A percentile compares a stretch with the other conserved stretches of the same genome.
Evolutionary conservation across 2,113 vertebrate species (phyloP).

Genomic region (Pseudonaja textilis): DNA sequence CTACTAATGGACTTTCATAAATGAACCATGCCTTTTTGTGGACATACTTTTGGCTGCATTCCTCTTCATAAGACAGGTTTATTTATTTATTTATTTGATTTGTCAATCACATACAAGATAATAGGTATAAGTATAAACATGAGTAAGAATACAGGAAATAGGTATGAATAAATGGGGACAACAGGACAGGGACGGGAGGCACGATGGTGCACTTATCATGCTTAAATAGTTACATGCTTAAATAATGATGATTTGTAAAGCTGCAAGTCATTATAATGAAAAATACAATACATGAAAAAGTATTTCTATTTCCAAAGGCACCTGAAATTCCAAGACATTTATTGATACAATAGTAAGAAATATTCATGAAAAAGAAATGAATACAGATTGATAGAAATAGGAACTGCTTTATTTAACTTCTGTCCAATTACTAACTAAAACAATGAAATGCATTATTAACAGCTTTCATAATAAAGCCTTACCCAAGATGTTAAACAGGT

Average conservation of each 20-base stretch:
- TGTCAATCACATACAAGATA: too few species aligned
- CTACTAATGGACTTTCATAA: neutral
- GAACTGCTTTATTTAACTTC: constrained; percentile 27
- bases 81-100: too few species aligned
- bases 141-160: too few species aligned
- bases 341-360: constrained; percentile 1
- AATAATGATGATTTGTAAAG: neutral
- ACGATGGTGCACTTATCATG: too few species aligned
- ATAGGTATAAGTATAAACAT: too few species aligned
- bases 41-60: neutral
- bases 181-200: too few species aligned
- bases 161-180: too few species aligned
- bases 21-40: neutral
- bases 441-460: neutral
- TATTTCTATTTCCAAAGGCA: neutral
- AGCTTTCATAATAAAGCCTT: neutral
- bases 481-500: neutral
- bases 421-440: neutral
- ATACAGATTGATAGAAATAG: fast-evolving
- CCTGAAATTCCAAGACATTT: neutral
- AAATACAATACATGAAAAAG: neutral
- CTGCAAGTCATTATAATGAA: neutral
- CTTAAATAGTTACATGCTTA: too few species aligned
- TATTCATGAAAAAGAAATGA: constrained; percentile 5
- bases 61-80: neutral